A percentile compares a stretch with the other conserved stretches of the same genome.
These are phyloP conservation scores for Pangasius mekongensis DNA, from an alignment of 2,797 vertebrate species.

Conservation along the genomic window DNA sequence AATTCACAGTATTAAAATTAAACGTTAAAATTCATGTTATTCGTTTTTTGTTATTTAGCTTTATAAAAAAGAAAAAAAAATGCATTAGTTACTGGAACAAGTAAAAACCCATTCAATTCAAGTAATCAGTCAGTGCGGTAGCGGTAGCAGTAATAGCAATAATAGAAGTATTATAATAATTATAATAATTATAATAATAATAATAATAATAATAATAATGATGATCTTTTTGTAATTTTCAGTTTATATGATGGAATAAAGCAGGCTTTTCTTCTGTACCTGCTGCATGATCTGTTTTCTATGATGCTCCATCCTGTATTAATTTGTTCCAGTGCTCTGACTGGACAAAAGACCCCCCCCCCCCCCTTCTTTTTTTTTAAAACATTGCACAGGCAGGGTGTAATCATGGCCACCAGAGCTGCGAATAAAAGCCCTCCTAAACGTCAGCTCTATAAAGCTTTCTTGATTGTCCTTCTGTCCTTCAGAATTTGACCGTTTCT, in stretches of 20 bases:
- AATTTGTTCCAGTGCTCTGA: background rate
- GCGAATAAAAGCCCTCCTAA: background rate
- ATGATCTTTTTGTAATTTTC: background rate
- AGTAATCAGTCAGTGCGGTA: background rate
- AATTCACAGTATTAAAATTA: background rate
- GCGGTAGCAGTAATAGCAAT: background rate
- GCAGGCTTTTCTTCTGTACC: background rate
- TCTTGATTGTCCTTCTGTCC: background rate
- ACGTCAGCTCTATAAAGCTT: background rate
- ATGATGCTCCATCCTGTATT: background rate
- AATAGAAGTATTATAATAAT: background rate
- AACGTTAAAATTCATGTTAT: background rate
- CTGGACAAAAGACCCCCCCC: background rate
- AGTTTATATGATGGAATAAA: background rate
- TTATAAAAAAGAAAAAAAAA: background rate
- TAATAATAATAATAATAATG: no score
- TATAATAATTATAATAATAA: background rate
- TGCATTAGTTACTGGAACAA: background rate
- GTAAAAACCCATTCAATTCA: no score
- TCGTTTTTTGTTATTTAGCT: background rate
- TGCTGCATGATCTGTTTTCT: background rate
- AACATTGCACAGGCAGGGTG: constrained; percentile 14
- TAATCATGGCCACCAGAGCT: constrained; percentile 17
- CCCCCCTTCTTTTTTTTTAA: background rate
- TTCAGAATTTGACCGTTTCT: background rate